Percentiles rank a stretch among this genome's conserved stretches.
phyloP scores from a whole-genome alignment of 23 tunicate species.

The Oikopleura dioica region DNA sequence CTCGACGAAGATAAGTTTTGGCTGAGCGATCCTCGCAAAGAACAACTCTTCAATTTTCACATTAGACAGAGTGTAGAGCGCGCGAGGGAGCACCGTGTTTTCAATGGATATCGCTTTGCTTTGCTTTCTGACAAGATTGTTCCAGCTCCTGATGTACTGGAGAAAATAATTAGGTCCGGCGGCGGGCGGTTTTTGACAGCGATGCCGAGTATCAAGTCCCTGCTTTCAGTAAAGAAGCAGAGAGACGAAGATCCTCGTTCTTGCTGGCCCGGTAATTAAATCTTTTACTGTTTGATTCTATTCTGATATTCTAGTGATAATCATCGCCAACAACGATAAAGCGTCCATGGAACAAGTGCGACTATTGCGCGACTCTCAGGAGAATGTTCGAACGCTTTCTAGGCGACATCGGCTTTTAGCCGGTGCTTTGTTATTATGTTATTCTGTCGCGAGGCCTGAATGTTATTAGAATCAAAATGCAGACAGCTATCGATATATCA shows the following conservation, averaged over 20 bases:
- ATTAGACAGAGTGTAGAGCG: not conserved
- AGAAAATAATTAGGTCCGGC: not conserved
- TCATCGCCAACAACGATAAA: not conserved
- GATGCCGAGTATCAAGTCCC: conserved; percentile 5
- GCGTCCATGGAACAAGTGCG: not conserved
- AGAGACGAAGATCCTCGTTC: conserved; percentile 9
- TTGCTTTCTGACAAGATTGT: not conserved
- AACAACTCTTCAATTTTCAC: too few species aligned
- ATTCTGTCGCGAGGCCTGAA: too few species aligned
- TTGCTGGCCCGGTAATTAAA: not conserved
- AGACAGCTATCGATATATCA: too few species aligned
- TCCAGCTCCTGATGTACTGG: not conserved
- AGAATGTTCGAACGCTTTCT: too few species aligned
- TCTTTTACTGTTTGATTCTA: not conserved
- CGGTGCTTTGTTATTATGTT: too few species aligned
- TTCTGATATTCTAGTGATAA: not conserved
- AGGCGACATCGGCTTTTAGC: too few species aligned
- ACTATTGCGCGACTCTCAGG: not conserved
- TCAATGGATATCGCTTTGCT: conserved; percentile 2
- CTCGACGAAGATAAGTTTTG: too few species aligned
- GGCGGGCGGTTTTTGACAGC: not conserved
- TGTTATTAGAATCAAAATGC: too few species aligned
- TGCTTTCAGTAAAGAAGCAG: not conserved
- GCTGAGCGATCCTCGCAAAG: too few species aligned
- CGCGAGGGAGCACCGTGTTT: not conserved